Conservation (phyloP, 1,140 invertebrate genomes). For the Drosophila ironensis region DNA sequence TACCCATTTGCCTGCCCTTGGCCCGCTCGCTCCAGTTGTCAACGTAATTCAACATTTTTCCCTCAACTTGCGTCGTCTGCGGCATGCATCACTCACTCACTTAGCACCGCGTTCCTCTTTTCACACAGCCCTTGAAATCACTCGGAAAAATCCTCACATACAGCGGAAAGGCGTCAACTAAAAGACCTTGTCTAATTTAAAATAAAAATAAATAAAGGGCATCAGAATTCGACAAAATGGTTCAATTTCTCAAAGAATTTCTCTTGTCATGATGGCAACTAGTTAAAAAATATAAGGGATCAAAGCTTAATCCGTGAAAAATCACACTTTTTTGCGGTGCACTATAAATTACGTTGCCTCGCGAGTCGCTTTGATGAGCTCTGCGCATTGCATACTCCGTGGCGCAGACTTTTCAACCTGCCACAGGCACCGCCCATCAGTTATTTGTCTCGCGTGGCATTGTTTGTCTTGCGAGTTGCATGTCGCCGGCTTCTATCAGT, state of each 20-base stretch:
- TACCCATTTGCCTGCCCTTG: not conserved
- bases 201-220: too few relatives aligned
- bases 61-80: constrained; percentile 73
- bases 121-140: not conserved
- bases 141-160: not conserved
- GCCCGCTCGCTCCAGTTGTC: constrained; percentile 47
- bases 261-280: too few relatives aligned
- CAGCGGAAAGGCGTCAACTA: too few relatives aligned
- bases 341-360: constrained; percentile 63
- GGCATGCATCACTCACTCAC: constrained; percentile 77
- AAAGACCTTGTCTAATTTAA: too few relatives aligned
- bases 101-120: constrained; percentile 33
- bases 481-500: not conserved
- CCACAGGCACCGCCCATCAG: constrained; percentile 59
- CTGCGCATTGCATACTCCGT: constrained; percentile 60
- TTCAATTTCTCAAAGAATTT: too few relatives aligned
- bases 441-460: constrained; percentile 71
- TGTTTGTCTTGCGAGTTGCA: constrained; percentile 58
- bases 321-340: too few relatives aligned
- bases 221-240: too few relatives aligned
- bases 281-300: too few relatives aligned
- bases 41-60: constrained; percentile 78
- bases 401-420: constrained; percentile 61
- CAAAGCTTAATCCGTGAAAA: too few relatives aligned
- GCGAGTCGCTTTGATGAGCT: constrained; percentile 55